A percentile compares a stretch with the other conserved stretches of the same genome.
Evolutionary conservation across 2,888 invertebrate species (phyloP).

Genomic region (Theretra japonica): DNA sequence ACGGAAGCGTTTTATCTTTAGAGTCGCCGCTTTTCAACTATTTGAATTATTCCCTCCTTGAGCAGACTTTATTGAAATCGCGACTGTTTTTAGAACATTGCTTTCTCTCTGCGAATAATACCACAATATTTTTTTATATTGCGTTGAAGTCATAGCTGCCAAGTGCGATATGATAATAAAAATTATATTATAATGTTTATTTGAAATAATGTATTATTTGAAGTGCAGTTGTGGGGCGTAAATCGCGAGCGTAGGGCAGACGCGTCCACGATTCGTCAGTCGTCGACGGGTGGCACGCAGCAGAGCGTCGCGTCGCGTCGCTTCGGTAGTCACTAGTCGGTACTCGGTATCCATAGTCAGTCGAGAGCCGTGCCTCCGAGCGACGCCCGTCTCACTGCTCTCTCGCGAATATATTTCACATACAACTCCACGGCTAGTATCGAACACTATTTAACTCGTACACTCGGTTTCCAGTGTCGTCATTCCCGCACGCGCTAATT

Average conservation of each 20-base stretch:
- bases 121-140: neutral
- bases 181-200: no score
- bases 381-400: constrained; percentile 38
- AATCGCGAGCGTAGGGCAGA: neutral
- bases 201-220: no score
- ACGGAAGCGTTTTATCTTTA: neutral
- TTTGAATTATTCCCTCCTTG: neutral
- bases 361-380: constrained; percentile 42
- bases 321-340: no score
- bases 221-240: neutral
- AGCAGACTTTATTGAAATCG: neutral
- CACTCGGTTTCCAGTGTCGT: neutral
- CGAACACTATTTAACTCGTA: constrained; percentile 29
- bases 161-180: no score
- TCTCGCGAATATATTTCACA: constrained; percentile 29
- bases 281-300: constrained; percentile 22
- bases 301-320: neutral
- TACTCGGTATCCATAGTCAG: constrained; percentile 35
- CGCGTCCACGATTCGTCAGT: neutral
- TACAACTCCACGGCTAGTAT: constrained; percentile 27
- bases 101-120: neutral
- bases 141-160: no score
- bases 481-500: neutral
- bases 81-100: neutral
- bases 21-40: neutral